phyloP scores from a whole-genome alignment of 1,140 invertebrate species.

The Stenopsyche tienmushanensis region DNA sequence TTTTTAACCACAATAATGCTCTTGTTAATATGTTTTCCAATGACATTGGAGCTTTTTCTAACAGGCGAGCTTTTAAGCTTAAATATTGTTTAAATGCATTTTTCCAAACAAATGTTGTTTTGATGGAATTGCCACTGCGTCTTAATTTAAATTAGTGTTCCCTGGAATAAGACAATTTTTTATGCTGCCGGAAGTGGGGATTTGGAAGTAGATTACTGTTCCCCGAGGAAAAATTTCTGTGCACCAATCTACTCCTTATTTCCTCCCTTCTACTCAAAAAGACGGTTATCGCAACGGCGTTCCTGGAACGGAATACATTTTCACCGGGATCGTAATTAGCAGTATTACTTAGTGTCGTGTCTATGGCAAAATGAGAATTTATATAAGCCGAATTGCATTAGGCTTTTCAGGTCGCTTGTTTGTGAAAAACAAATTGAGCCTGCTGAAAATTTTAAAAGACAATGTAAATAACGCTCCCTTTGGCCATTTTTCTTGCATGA shows the following conservation, averaged over 20 bases:
- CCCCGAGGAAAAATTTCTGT: conserved; percentile 20
- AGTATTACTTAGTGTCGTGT: conserved; percentile 23
- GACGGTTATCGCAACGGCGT: not conserved
- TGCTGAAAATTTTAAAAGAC: no score
- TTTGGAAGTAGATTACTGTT: conserved; percentile 26
- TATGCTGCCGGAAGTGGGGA: conserved; percentile 20
- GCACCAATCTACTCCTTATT: not conserved
- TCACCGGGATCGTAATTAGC: conserved; percentile 29
- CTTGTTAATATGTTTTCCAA: no score
- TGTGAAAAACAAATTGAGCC: not conserved
- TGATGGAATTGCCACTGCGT: no score
- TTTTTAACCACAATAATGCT: no score
- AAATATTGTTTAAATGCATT: no score
- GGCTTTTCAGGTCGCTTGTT: not conserved
- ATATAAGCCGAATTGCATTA: conserved; percentile 25
- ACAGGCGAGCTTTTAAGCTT: no score
- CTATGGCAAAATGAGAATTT: conserved; percentile 16
- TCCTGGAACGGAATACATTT: conserved; percentile 16
- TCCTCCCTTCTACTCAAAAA: not conserved
- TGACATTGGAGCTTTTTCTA: no score
- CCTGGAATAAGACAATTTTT: conserved; percentile 28
- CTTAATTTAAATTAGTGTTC: no score
- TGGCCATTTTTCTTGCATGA: no score
- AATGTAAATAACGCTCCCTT: no score
- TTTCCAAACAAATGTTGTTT: no score